phyloP scores from a whole-genome alignment of 1,140 invertebrate genomes.

The Calliphora vicina region DNA sequence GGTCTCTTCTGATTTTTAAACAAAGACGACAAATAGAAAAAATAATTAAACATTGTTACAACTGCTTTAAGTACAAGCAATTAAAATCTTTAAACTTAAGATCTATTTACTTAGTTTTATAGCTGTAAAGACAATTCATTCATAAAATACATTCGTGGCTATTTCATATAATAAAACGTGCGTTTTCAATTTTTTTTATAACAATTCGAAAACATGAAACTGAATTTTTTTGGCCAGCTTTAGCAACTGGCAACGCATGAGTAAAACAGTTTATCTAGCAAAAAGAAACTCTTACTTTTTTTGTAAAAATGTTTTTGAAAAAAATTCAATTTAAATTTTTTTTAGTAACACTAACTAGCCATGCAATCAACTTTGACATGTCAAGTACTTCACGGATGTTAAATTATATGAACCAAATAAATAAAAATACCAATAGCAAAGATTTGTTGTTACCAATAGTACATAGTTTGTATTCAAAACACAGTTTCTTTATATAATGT shows the following conservation, averaged over 20 bases:
- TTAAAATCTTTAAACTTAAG: background rate
- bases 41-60: background rate
- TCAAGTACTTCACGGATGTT: slow-evolving; percentile 26
- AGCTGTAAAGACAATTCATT: background rate
- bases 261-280: background rate
- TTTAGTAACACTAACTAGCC: background rate
- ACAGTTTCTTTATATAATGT: too few species aligned
- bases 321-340: slow-evolving; percentile 9
- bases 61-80: slow-evolving; percentile 1
- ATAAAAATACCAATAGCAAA: background rate
- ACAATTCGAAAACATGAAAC: background rate
- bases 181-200: background rate
- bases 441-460: too few species aligned
- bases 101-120: background rate
- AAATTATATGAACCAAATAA: slow-evolving; percentile 9
- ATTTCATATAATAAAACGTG: background rate
- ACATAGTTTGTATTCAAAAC: too few species aligned
- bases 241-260: background rate
- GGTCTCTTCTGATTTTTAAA: background rate
- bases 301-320: background rate
- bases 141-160: background rate
- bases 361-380: slow-evolving; percentile 27
- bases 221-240: background rate
- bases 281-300: background rate
- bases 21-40: background rate